Percentiles rank a stretch among this genome's conserved stretches.
Evolutionary conservation across 2,888 invertebrate species (phyloP).

Genomic region (Drosophila leonis): DNA sequence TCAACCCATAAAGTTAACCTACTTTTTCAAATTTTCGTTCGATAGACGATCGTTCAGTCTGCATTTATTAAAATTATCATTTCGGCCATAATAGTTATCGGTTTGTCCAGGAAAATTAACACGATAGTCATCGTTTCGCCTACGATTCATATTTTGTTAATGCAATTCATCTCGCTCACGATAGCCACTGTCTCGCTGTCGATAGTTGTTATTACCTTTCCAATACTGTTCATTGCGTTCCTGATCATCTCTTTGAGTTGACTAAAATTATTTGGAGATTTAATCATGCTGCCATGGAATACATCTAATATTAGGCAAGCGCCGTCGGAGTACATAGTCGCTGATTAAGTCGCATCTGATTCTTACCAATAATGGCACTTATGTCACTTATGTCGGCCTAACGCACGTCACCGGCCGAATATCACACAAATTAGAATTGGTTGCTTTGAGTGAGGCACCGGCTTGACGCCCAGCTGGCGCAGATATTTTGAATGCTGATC

Average conservation of each 20-base stretch:
- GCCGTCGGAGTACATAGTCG: background rate
- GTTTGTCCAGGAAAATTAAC: background rate
- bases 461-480: background rate
- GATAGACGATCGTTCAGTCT: too few species aligned
- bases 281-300: slow-evolving; percentile 4
- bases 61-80: background rate
- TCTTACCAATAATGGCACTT: too few species aligned
- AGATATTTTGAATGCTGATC: too few species aligned
- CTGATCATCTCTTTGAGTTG: background rate
- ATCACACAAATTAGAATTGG: too few species aligned
- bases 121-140: background rate
- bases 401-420: background rate
- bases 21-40: background rate
- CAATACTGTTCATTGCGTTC: background rate
- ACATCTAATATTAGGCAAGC: background rate
- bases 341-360: slow-evolving; percentile 39
- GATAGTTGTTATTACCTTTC: background rate
- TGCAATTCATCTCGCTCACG: background rate
- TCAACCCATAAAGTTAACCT: too few species aligned
- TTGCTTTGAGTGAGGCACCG: background rate
- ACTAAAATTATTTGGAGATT: slow-evolving; percentile 2
- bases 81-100: background rate
- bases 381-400: slow-evolving; percentile 31
- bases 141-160: background rate
- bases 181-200: background rate